Evolutionary conservation across 64 coral and sea anemone genomes (phyloP).

Genomic region (Actinia equina): DNA sequence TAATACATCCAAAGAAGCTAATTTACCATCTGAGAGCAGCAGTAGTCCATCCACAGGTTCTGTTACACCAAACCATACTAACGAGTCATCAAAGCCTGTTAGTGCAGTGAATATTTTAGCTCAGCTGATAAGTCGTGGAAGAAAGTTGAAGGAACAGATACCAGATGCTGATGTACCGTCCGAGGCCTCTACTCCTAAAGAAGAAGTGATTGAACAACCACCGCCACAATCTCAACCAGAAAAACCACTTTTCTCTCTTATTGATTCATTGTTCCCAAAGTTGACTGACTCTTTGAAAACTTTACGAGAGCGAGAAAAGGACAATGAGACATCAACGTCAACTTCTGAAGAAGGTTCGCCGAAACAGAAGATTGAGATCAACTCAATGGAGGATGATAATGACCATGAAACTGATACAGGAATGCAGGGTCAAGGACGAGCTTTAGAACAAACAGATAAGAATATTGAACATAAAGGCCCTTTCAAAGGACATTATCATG

Average conservation of each 20-base stretch:
- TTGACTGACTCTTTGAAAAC: conserved; percentile 88
- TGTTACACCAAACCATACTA: neutral
- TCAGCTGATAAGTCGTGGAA: conserved; percentile 76
- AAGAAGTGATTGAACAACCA: neutral
- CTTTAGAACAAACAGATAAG: neutral
- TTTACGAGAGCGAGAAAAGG: conserved; percentile 59
- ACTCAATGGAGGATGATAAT: conserved; percentile 14
- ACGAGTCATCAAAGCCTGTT: conserved; percentile 40
- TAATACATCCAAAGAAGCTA: neutral
- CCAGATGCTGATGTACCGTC: conserved; percentile 20
- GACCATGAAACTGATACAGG: neutral
- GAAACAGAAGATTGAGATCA: conserved; percentile 17
- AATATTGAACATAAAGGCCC: conserved; percentile 8
- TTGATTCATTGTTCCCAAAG: conserved; percentile 92
- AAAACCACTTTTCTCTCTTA: conserved; percentile 74
- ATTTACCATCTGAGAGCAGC: neutral
- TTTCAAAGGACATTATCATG: neutral
- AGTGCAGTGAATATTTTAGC: conserved; percentile 81
- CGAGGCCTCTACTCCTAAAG: conserved; percentile 20
- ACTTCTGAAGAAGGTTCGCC: conserved; percentile 33
- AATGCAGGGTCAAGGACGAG: neutral
- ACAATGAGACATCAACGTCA: conserved; percentile 23
- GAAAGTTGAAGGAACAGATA: conserved; percentile 61
- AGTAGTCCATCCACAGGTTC: neutral
- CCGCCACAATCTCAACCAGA: conserved; percentile 5